Evolutionary conservation across 2,797 vertebrate species (phyloP).

Genomic region (Galagoides demidoff): DNA sequence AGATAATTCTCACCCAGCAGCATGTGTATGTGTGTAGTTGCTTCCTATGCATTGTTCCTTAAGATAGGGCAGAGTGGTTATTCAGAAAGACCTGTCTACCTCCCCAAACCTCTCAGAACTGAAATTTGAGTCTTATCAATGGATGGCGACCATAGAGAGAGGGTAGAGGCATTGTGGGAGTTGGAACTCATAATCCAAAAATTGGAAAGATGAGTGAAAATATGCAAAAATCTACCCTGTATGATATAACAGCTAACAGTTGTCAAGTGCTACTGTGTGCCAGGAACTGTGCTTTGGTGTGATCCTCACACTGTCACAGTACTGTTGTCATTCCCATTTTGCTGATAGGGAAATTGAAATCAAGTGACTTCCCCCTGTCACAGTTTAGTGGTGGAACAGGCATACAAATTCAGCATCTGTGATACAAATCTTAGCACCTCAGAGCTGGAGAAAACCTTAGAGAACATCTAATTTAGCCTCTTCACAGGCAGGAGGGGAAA

Average conservation of each 20-base stretch:
- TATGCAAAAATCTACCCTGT: background rate
- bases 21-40: background rate
- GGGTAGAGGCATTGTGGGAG: background rate
- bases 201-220: background rate
- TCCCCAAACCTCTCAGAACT: background rate
- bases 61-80: background rate
- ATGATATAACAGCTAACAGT: background rate
- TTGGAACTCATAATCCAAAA: background rate
- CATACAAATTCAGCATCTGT: background rate
- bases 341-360: background rate
- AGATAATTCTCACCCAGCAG: background rate
- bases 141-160: background rate
- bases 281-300: background rate
- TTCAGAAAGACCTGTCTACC: background rate
- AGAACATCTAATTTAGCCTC: background rate
- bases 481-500: background rate
- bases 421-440: background rate
- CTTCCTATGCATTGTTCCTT: background rate
- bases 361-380: background rate
- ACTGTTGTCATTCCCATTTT: background rate
- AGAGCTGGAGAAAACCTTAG: background rate
- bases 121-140: background rate
- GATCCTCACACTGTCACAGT: background rate
- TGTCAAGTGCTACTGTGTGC: background rate
- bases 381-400: background rate